Percentiles rank a stretch among this genome's conserved stretches.
These are phyloP conservation scores for Orthosia gothica DNA, from an alignment of 2,888 invertebrate species.

Conservation along the genomic window DNA sequence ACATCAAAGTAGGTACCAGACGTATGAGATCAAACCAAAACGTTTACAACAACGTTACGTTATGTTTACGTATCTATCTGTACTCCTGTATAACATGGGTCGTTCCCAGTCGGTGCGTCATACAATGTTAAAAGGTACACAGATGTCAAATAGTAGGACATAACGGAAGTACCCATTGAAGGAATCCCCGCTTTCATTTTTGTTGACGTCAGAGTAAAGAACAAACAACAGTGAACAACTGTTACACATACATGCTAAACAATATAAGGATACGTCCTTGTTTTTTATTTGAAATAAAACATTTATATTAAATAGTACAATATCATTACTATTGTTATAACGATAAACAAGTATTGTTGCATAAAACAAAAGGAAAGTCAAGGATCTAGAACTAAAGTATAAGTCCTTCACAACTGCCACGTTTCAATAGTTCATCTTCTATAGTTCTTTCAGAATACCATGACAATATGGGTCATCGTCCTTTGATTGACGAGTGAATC, in stretches of 20 bases:
- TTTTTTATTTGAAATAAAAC: not conserved
- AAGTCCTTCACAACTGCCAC: not conserved
- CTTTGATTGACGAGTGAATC: not conserved
- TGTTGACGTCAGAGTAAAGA: slow-evolving; percentile 13
- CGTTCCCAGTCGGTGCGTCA: slow-evolving; percentile 8
- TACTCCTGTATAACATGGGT: slow-evolving; percentile 8
- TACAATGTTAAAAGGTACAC: not conserved
- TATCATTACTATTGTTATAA: not conserved
- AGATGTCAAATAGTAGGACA: not conserved
- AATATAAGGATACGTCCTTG: not conserved
- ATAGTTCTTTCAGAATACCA: not conserved
- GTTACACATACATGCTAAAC: not conserved
- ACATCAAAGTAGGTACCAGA: slow-evolving; percentile 5
- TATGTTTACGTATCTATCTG: not conserved
- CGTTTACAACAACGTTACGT: not conserved
- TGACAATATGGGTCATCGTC: too few species aligned
- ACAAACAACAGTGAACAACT: too few species aligned
- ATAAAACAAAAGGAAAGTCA: not conserved
- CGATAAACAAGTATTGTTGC: slow-evolving; percentile 4
- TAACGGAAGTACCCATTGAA: not conserved
- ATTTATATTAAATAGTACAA: not conserved
- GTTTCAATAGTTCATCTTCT: not conserved
- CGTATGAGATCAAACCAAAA: not conserved
- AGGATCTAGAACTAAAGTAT: not conserved
- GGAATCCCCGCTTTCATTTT: slow-evolving; percentile 15